Conservation (phyloP, 2,888 invertebrate genomes). For the Myathropa florea region DNA sequence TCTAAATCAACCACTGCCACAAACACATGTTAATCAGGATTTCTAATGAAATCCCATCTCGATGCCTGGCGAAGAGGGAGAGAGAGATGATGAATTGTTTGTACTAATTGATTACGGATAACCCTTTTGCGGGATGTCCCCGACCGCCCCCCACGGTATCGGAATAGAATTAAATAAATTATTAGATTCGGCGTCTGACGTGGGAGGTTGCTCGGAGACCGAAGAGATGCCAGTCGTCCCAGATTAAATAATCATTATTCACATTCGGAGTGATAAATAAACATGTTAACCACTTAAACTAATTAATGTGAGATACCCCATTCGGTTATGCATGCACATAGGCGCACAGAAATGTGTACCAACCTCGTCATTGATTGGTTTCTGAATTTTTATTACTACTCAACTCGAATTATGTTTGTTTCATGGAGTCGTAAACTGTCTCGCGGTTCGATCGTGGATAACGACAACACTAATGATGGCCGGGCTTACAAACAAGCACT, state of each 20-base stretch:
- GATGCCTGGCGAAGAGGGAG: neutral
- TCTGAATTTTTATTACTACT: constrained; percentile 18
- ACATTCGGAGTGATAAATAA: constrained; percentile 11
- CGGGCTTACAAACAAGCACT: neutral
- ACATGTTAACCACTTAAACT: constrained; percentile 15
- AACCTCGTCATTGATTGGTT: neutral
- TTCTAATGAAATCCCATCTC: neutral
- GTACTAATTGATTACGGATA: constrained; percentile 11
- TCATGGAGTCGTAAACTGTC: neutral
- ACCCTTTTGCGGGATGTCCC: neutral
- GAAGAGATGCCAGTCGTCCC: neutral
- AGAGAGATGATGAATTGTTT: constrained; percentile 12
- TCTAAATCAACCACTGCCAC: neutral
- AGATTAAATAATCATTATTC: constrained; percentile 9
- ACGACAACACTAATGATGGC: neutral
- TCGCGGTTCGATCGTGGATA: neutral
- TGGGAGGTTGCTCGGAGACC: neutral
- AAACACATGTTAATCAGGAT: neutral
- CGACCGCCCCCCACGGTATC: neutral
- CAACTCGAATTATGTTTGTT: constrained; percentile 1
- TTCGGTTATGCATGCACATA: neutral
- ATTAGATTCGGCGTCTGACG: neutral
- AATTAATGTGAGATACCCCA: constrained; percentile 1
- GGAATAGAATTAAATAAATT: constrained; percentile 10
- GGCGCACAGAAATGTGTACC: neutral